Percentiles rank a stretch among this genome's conserved stretches.
Evolutionary conservation across 2,888 invertebrate genomes (phyloP).

Genomic region (Cinara cedri): DNA sequence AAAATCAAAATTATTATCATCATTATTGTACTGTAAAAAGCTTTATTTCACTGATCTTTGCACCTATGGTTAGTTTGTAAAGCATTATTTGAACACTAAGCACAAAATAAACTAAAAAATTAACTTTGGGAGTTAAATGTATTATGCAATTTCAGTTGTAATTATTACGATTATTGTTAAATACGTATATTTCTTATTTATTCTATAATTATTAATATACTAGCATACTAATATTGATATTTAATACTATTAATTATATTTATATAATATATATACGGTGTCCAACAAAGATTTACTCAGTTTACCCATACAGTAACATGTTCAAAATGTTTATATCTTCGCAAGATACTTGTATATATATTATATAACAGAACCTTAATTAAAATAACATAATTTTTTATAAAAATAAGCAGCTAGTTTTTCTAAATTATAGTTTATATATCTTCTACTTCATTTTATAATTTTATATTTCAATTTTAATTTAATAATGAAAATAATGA

Average conservation of each 20-base stretch:
- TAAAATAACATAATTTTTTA: no score
- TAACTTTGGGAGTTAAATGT: neutral
- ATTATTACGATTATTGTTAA: neutral
- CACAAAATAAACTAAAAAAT: conserved; percentile 25
- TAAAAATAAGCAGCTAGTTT: no score
- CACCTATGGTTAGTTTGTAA: conserved; percentile 35
- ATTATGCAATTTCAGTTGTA: conserved; percentile 16
- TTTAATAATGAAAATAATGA: neutral
- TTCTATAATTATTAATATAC: neutral
- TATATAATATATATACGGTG: no score
- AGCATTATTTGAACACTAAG: conserved; percentile 45
- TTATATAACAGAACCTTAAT: no score
- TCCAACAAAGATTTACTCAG: no score
- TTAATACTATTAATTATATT: no score
- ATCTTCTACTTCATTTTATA: no score
- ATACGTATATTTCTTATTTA: neutral
- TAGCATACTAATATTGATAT: no score
- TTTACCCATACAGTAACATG: no score
- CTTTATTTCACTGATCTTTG: conserved; percentile 34
- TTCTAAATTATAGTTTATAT: no score
- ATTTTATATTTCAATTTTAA: neutral
- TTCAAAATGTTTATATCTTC: no score
- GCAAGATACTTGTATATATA: no score
- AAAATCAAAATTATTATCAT: neutral
- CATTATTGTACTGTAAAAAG: conserved; percentile 14